Percentiles rank a stretch among this genome's conserved stretches.
phyloP scores from a whole-genome alignment of 2,113 vertebrate species.

The Microtus ochrogaster region DNA sequence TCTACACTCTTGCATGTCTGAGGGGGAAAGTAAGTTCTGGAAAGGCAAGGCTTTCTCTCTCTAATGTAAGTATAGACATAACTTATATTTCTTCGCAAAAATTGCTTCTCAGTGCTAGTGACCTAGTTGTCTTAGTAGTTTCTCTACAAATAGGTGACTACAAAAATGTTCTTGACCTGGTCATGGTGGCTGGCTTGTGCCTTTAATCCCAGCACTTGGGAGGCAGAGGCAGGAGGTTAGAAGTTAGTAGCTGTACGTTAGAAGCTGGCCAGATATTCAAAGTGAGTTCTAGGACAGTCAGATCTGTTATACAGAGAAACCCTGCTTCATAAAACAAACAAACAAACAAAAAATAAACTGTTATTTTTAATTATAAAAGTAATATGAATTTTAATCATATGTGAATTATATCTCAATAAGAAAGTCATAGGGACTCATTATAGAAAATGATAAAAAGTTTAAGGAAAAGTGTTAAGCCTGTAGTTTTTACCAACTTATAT shows the following conservation, averaged over 20 bases:
- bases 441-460: not conserved
- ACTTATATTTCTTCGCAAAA: constrained; percentile 31
- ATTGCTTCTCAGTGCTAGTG: not conserved
- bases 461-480: not conserved
- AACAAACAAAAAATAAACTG: not conserved
- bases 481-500: not conserved
- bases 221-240: not conserved
- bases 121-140: constrained; percentile 16
- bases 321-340: not conserved
- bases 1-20: not conserved
- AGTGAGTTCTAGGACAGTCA: not conserved
- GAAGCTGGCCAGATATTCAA: not conserved
- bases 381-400: constrained; percentile 2
- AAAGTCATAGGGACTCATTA: not conserved
- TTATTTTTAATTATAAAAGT: constrained; percentile 29
- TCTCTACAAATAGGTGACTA: not conserved
- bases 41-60: constrained; percentile 20
- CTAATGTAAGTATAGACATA: not conserved
- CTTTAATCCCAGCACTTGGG: not conserved
- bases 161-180: not conserved
- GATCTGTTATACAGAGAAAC: not conserved
- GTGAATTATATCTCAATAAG: not conserved
- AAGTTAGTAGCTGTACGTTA: not conserved
- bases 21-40: not conserved
- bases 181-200: not conserved